Evolutionary conservation across 2,888 invertebrate genomes (phyloP), one percentile per base, ranked within the genome.

Genomic region (Thysanoteuthis rhombus): DNA sequence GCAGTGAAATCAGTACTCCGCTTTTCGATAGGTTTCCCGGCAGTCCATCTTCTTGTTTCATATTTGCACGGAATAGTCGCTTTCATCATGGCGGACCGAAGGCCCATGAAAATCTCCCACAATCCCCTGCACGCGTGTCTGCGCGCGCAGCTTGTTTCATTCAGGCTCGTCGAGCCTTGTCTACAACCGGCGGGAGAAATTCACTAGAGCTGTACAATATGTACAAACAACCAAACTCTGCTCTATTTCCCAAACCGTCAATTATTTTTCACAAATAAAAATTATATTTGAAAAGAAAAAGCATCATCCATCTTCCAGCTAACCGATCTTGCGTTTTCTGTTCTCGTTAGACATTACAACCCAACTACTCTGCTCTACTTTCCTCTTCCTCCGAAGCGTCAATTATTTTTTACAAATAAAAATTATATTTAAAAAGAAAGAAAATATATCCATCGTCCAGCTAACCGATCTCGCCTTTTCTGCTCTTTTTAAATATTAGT

Each of bases 1-100:
- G 93, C 93, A 93, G 93, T 93, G 58, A 93, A 93, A 93, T 58
- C 36, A 93, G 58, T 58, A 93, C 93, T 93, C 93, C 93, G 47
- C n/a, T 93, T 93, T 93, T 58, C 38, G 39, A 93, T 93, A 93
- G 42, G 39, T 93, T n/a, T 58, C 47, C 39, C 47, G 93, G 93
- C 47, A 52, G 36, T 93, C 93, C 93, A 52, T 93, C 32, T 58
- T 22, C 36, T 58, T 58, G 45, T 94, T 94, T 93, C 95, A 95
- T 95, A 95, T 95, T 96, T 96, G 95, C 94, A 94, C 95, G 95
- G 95, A 96, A 96, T 97, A 96, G 96, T 95, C 94, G 94, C 95
- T 95, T 96, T 96, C 97, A 97, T 97, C 97, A 97, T 97, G 97
- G 97, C 97, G 97, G 97, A 96, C 96, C 94, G 95, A 94, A 95